Evolutionary conservation across 1,140 invertebrate species (phyloP), one percentile per base, ranked within the genome.

Genomic region (Saxidomus purpurata): DNA sequence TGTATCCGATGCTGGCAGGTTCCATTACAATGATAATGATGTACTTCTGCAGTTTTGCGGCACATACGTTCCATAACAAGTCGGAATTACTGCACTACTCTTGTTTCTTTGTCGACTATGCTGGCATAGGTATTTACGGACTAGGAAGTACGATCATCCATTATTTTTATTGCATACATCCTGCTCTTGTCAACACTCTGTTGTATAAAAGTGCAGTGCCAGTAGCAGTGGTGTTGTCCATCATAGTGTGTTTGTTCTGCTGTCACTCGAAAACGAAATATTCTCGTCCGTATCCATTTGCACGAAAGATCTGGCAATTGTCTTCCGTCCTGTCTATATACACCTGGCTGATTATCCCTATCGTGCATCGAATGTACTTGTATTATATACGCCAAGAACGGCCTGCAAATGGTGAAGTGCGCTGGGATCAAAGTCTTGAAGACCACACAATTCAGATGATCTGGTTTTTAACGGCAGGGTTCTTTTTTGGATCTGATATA

Each of bases 21-120:
- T 83, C 95, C 15, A 74, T 95, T 28, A 94, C 94, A 11, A 94
- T 93, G 88, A 89, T 95, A 36, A 40, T 93, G 4, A 91, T 96
- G 87, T 96, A 95, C 81, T 74, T 93, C 1, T 94, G 93, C 71
- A 95, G 94, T 87, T 93, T 91, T 61, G 86, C 84, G 79, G 95
- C 95, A 47, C 95, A 95, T 87, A 95, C 94, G 81, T 93, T 95
- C 47, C 93, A 93, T 38, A 93, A 94, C 77, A 93, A 91, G 69
- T 96, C 95, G 0, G 94, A 95, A 79, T 69, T 94, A 6, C 89
- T 93, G 11, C 95, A 96, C 83, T 95, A 95, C 79, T 94, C 94
- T 22, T 94, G 94, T 36, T 96, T 96, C 85, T 95, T 95, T 93
- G 76, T 95, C 59, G 95, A 96, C 80, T 96, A 96, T 91, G 93